A percentile compares a stretch with the other conserved stretches of the same genome.
Evolutionary conservation across 2,113 vertebrate genomes (phyloP).

Genomic region (Falco punctatus): DNA sequence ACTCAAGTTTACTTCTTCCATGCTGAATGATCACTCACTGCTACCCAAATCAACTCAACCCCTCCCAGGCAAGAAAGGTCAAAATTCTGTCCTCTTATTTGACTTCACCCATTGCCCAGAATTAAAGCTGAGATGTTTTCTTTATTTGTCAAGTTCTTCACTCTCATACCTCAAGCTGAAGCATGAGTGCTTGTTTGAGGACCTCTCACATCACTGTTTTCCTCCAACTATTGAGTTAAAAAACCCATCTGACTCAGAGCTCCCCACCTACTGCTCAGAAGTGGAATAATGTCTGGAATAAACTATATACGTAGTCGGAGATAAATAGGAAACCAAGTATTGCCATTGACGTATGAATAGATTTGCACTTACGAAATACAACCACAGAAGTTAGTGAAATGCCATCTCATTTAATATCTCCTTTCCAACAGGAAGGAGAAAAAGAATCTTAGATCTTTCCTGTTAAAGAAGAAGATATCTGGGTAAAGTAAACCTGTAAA

Average conservation of each 20-base stretch:
- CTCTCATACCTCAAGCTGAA: background rate
- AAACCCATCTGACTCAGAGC: background rate
- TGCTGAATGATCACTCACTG: background rate
- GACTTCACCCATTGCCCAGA: background rate
- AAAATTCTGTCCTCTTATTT: background rate
- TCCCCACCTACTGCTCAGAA: background rate
- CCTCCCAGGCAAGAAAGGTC: background rate
- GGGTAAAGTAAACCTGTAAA: background rate
- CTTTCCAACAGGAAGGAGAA: background rate
- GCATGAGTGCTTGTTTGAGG: background rate
- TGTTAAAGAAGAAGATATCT: background rate
- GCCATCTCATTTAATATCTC: background rate
- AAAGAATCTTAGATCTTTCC: background rate
- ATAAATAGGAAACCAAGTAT: background rate
- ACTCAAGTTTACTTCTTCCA: background rate
- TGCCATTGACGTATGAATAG: background rate
- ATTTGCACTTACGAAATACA: background rate
- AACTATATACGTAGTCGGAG: accelerated
- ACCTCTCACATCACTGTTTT: background rate
- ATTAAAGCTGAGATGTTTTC: background rate
- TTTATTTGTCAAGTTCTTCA: background rate
- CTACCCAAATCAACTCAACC: background rate
- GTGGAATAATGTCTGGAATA: background rate
- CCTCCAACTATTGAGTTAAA: background rate
- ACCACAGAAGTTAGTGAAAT: background rate